phyloP scores from a whole-genome alignment of 2,888 invertebrate genomes.

The Ichneumoninae sp. region DNA sequence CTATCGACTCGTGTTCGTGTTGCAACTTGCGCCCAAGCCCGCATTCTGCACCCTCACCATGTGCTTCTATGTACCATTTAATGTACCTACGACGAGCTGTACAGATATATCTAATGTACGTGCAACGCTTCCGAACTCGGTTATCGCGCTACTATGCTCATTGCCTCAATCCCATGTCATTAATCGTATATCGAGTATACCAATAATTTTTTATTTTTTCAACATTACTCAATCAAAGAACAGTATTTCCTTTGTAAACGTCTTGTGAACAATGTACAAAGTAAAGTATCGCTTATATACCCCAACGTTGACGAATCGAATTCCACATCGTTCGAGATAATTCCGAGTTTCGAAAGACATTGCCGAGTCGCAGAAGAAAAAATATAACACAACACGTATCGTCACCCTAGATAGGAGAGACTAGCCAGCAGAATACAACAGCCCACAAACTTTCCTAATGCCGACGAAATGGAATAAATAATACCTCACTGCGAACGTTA shows the following conservation, averaged over 20 bases:
- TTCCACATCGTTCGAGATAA: constrained; percentile 11
- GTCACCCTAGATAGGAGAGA: constrained; percentile 27
- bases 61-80: constrained; percentile 12
- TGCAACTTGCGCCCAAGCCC: constrained; percentile 22
- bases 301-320: constrained; percentile 3
- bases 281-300: neutral
- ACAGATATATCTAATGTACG: constrained; percentile 1
- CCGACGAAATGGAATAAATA: constrained; percentile 75
- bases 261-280: neutral
- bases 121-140: neutral
- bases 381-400: constrained; percentile 16
- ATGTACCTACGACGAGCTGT: neutral
- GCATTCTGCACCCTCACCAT: constrained; percentile 30
- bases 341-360: constrained; percentile 8
- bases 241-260: neutral
- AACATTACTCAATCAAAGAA: neutral
- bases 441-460: constrained; percentile 66
- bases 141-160: constrained; percentile 11
- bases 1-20: neutral
- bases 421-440: constrained; percentile 30
- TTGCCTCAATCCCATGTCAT: constrained; percentile 10
- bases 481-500: constrained; percentile 65
- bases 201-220: too few species aligned
- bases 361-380: constrained; percentile 6
- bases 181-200: neutral